phyloP scores from a whole-genome alignment of 2,888 invertebrate genomes.

The Trichopria drosophilae region DNA sequence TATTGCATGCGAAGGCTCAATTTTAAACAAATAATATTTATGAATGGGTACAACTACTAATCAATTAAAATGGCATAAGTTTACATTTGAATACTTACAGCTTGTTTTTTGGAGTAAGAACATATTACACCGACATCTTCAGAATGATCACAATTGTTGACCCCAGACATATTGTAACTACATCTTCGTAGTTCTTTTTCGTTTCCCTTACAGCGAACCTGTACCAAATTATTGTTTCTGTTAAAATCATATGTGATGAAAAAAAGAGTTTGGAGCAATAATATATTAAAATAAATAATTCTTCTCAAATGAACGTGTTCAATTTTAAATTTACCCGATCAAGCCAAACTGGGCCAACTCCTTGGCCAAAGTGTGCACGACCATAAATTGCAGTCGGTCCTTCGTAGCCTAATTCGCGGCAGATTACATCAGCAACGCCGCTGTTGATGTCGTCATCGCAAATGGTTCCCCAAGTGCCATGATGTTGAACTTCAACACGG shows the following conservation, averaged over 20 bases:
- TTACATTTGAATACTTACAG: no score
- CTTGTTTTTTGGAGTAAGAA: no score
- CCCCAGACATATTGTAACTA: conserved; percentile 69
- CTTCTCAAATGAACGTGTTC: background rate
- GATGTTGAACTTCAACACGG: conserved; percentile 70
- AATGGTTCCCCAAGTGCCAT: conserved; percentile 75
- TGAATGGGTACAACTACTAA: no score
- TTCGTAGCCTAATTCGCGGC: conserved; percentile 63
- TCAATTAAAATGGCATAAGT: no score
- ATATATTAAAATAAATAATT: background rate
- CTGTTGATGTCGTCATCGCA: conserved; percentile 77
- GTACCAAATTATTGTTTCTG: conserved; percentile 14
- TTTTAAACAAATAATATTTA: no score
- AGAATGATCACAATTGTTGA: conserved; percentile 71
- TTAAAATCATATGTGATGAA: background rate
- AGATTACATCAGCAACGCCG: conserved; percentile 68
- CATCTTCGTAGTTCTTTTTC: conserved; percentile 68
- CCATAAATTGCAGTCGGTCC: conserved; percentile 62
- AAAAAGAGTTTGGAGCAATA: background rate
- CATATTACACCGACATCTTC: conserved; percentile 71
- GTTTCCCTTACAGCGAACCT: conserved; percentile 68
- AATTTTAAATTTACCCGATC: conserved; percentile 62
- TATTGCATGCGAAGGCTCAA: no score
- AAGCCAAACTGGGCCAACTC: conserved; percentile 71
- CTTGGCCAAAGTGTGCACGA: conserved; percentile 63